These are phyloP conservation scores for Talpa occidentalis DNA, from an alignment of 2,113 vertebrate genomes.

Conservation along the genomic window DNA sequence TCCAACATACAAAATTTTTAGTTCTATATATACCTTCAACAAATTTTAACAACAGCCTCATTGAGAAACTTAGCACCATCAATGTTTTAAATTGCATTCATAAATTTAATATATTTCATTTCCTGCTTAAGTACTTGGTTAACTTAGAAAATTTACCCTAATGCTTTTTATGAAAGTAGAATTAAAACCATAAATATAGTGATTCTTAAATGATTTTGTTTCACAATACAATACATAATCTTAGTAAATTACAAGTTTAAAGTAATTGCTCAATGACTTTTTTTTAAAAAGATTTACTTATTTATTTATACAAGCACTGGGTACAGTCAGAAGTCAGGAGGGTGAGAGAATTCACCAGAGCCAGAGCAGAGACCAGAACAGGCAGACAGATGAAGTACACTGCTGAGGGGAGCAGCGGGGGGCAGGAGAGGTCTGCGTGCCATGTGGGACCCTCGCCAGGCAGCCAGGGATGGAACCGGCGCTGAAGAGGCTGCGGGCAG, in stretches of 20 bases:
- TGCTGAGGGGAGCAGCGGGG: no score
- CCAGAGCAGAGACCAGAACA: no score
- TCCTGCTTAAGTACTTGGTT: slow-evolving; percentile 38
- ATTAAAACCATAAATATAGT: slow-evolving; percentile 68
- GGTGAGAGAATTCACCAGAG: no score
- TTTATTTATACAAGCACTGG: no score
- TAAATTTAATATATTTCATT: slow-evolving; percentile 59
- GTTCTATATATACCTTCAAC: slow-evolving; percentile 10
- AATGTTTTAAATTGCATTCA: slow-evolving; percentile 50
- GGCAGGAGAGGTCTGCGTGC: no score
- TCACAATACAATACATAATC: background rate
- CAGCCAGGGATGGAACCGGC: no score
- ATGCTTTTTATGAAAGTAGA: slow-evolving; percentile 52
- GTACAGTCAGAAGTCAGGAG: no score
- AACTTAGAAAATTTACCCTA: slow-evolving; percentile 31
- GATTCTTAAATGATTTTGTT: slow-evolving; percentile 48
- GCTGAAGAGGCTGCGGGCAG: no score
- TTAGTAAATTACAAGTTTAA: slow-evolving; percentile 38
- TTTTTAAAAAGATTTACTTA: no score
- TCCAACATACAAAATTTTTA: background rate
- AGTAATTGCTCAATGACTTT: slow-evolving; percentile 23
- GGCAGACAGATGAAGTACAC: no score
- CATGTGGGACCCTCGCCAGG: no score
- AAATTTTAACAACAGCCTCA: slow-evolving; percentile 32
- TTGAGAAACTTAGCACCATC: background rate